Evolutionary conservation across 2,113 vertebrate species (phyloP), one percentile per base, ranked within the genome.

Genomic region (Chaetops frenatus): DNA sequence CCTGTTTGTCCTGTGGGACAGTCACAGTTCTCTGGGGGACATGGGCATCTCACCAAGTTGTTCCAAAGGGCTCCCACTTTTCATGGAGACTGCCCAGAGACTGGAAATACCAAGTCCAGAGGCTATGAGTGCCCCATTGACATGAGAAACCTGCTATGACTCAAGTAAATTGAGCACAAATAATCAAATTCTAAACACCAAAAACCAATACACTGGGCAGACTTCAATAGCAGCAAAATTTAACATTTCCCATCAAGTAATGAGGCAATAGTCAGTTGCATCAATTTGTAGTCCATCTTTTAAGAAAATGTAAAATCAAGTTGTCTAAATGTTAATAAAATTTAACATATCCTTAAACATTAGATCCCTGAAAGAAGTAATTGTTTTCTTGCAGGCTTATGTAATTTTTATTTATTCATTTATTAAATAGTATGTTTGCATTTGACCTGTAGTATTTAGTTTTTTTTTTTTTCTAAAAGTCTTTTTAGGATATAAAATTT

Each of bases 101-200:
- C 19, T 2, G 0, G 0, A 54, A 50, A 6, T 42, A 80, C 10
- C 40, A 83, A 65, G 36, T 36, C 67, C 47, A 81, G 50, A 56
- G 35, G 11, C 15, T 54, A 25, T 15, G 7, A 81, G 23, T 24
- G 70, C 12, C 16, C 38, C 29, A 8, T 1, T 54, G 16, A 29
- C 33, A 65, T 44, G 35, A 65, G 45, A 94, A 73, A 54, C 20
- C 17, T 70, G 17, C 5, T 45, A 5, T 47, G 19, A 76, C 23
- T 81, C 44, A 31, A 2, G 9, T 27, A 61, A 64, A 9, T 6
- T 87, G 44, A 21, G 29, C 11, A 70, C 10, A 81, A 73, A 62
- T 57, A 83, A 84, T n/a, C 21, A 40, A 84, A 81, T 81, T 51
- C 42, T 47, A 86, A 92, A 71, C 24, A 73, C 6, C 2, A 15